Percentiles rank a stretch among this genome's conserved stretches.
Evolutionary conservation across 2,888 invertebrate genomes (phyloP).

Genomic region (Anorthoa munda): DNA sequence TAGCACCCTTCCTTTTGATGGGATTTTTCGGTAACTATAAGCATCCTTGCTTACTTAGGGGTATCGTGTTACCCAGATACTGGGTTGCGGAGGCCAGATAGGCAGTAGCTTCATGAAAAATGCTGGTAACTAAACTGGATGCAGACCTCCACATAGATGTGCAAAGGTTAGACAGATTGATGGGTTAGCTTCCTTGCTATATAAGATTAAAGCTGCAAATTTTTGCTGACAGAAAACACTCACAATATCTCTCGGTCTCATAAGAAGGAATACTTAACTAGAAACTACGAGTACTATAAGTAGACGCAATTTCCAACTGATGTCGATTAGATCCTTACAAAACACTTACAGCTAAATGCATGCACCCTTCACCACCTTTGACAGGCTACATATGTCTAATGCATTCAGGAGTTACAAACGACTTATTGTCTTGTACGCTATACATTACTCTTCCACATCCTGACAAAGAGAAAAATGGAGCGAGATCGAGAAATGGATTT

Average conservation of each 20-base stretch:
- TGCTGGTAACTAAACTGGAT: too few species aligned
- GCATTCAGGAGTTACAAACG: slow-evolving; percentile 56
- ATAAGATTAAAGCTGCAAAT: neutral
- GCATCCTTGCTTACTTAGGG: slow-evolving; percentile 1
- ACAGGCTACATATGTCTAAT: slow-evolving; percentile 70
- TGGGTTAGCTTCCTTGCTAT: neutral
- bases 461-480: neutral
- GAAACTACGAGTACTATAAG: neutral
- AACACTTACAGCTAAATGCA: slow-evolving; percentile 44
- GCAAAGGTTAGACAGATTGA: too few species aligned
- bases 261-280: neutral
- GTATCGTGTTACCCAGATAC: too few species aligned
- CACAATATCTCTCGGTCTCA: neutral
- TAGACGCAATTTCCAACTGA: neutral
- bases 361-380: slow-evolving; percentile 57
- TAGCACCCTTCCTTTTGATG: slow-evolving; percentile 58
- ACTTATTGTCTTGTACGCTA: slow-evolving; percentile 8
- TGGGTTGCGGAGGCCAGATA: too few species aligned
- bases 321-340: slow-evolving; percentile 46
- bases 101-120: too few species aligned
- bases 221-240: neutral
- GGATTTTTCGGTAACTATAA: slow-evolving; percentile 52
- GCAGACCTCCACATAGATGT: too few species aligned
- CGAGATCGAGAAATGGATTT: slow-evolving; percentile 47
- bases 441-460: slow-evolving; percentile 22